These are phyloP conservation scores for Caerostris extrusa DNA, from an alignment of 1,140 invertebrate species.

Conservation along the genomic window DNA sequence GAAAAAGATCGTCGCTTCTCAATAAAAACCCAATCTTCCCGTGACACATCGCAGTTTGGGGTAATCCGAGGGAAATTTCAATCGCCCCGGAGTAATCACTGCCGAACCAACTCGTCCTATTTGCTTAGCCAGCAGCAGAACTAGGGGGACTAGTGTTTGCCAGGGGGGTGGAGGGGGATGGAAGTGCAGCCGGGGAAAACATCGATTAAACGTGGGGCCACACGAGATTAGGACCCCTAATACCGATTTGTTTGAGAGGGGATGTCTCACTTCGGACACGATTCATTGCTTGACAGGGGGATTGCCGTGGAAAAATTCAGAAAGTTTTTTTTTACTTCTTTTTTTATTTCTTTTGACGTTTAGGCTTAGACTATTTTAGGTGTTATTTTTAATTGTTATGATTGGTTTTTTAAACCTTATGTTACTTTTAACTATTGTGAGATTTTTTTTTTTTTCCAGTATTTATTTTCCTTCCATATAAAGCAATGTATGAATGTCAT, in stretches of 20 bases:
- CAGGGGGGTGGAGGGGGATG: background rate
- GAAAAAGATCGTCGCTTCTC: background rate
- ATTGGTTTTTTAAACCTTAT: too few species aligned
- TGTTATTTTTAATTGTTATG: too few species aligned
- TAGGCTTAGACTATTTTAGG: too few species aligned
- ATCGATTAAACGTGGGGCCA: background rate
- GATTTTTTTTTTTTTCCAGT: too few species aligned
- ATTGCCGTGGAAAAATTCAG: background rate
- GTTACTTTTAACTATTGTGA: too few species aligned
- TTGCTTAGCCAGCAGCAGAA: background rate
- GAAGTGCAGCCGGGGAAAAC: background rate
- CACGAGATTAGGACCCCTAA: slow-evolving; percentile 21
- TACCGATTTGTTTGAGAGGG: background rate
- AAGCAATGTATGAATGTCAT: too few species aligned
- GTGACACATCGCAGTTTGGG: background rate
- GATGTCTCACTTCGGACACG: background rate
- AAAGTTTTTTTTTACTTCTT: background rate
- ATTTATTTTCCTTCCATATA: too few species aligned
- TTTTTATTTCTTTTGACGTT: too few species aligned
- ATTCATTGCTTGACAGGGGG: background rate
- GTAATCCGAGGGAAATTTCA: slow-evolving; percentile 25
- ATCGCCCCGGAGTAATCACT: background rate
- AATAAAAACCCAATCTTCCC: background rate
- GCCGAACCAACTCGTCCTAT: too few species aligned
- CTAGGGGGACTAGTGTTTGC: background rate